Evolutionary conservation across 2,888 invertebrate species (phyloP), one percentile per base, ranked within the genome.

Genomic region (Drosophila nigricruria): DNA sequence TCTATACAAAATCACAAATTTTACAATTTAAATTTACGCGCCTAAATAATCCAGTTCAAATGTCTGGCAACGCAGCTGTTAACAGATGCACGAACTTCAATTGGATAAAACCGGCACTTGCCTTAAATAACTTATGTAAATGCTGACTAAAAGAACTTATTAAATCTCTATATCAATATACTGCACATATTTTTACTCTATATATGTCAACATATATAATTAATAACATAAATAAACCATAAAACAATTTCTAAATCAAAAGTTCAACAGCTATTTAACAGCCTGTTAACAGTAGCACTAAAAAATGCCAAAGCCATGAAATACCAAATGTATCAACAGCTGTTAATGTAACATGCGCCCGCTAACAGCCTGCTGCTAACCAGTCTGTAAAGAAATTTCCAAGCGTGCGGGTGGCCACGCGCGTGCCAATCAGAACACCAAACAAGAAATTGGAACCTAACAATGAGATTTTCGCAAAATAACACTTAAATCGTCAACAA

Each of bases 381-480:
- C 59, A 77, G 77, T 77, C 61, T 79, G 61, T 70, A 54, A 65
- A 61, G 72, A 72, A 68, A 57, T 57, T 72, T 78, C 49, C 27
- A 72, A 68, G 23, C 77, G 82, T 74, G 82, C 75, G 80, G 74
- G 65, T 66, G 80, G 85, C 43, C 50, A 59, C 79, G 80, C 85
- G 75, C 85, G 85, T 75, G 76, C 76, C 80, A 72, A 69, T 72
- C 25, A 59, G 53, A 62, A 66, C 16, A 75, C 70, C 56, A 76
- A 76, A 81, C 65, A 45, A 82, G 61, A 80, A 82, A 73, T 81
- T 77, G 66, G 57, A 73, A 77, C 69, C 66, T 65, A 70, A 77
- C 75, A 82, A 82, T 85, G 80, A 70, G 49, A 77, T 75, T 71
- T 80, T 86, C 82, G 81, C 81, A 70, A 82, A 73, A 77, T 63